Evolutionary conservation across 2,113 vertebrate genomes (phyloP), one percentile per base, ranked within the genome.

Genomic region (Megaptera novaeangliae): DNA sequence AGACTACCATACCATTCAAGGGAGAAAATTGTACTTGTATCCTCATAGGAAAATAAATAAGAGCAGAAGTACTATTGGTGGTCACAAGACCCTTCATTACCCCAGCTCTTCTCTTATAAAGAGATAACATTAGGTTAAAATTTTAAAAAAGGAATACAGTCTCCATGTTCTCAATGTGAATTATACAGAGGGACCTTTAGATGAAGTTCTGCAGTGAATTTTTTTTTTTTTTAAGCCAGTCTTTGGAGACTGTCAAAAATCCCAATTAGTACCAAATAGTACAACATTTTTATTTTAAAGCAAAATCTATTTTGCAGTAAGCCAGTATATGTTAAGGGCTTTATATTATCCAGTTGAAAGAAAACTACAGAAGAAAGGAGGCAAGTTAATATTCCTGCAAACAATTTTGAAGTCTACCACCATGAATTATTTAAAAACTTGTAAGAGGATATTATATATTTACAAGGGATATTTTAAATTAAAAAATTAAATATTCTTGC

Each of bases 371-470:
- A 69, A 68, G 39, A 96, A 66, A 91, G 0, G 77, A 36, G 36
- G 52, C 20, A 97, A 95, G 91, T 89, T 52, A 97, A 97, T 96
- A 87, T 97, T 97, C 61, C 85, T 93, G 89, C 39, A 94, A 95
- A 69, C 8, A 95, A 84, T 97, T 96, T 90, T 98, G 85, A 98
- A 74, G 55, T 89, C 80, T 97, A 87, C 64, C 27, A 61, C 14
- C 75, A 93, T 97, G n/a, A 88, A 96, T 96, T 97, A 97, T 94
- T 97, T 95, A 96, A 98, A 82, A 64, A 59, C 86, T 95, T 97
- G 21, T 52, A 98, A 97, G 81, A 95, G 34, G 29, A 55, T 94
- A 85, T 64, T 88, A 78, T 83, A 55, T 39, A 93, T 39, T 88
- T 63, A 13, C 83, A 86, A 98, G 81, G 83, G 92, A 97, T 97